These are phyloP conservation scores for Oasisia sp. DNA, from an alignment of 2,888 invertebrate species.

Conservation along the genomic window DNA sequence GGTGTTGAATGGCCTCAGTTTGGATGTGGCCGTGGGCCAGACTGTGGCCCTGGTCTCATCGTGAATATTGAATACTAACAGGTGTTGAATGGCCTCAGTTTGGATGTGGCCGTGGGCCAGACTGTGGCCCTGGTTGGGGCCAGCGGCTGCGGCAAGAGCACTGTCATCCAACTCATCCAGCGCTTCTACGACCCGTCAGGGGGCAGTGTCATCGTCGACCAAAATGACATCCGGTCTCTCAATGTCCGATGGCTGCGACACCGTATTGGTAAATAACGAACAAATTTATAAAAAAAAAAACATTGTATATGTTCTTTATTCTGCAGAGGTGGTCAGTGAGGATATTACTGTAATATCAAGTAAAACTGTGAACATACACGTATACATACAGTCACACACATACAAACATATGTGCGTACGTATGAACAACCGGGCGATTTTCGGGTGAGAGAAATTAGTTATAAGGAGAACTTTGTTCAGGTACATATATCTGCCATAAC, in stretches of 20 bases:
- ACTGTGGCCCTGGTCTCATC: slow-evolving; percentile 40
- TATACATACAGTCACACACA: too few species aligned
- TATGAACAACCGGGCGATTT: too few species aligned
- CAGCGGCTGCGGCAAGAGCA: slow-evolving; percentile 62
- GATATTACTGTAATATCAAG: too few species aligned
- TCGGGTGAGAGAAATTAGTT: too few species aligned
- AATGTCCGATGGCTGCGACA: slow-evolving; percentile 68
- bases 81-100: slow-evolving; percentile 57
- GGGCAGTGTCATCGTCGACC: slow-evolving; percentile 66
- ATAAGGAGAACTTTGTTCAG: too few species aligned
- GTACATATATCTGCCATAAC: too few species aligned
- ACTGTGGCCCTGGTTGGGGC: slow-evolving; percentile 45
- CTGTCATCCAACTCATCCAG: slow-evolving; percentile 73
- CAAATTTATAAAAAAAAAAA: too few species aligned
- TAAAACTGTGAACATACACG: too few species aligned
- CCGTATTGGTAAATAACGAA: slow-evolving; percentile 44
- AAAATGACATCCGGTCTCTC: slow-evolving; percentile 64
- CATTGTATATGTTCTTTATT: too few species aligned
- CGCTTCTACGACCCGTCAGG: slow-evolving; percentile 76
- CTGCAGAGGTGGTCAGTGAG: too few species aligned
- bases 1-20: slow-evolving; percentile 56
- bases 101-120: slow-evolving; percentile 37
- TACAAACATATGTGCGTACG: too few species aligned
- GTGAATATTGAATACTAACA: slow-evolving; percentile 55
- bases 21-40: slow-evolving; percentile 37